Base-by-base conservation (phyloP, 2,888 invertebrate genomes). In the Drosophila infuscata region DNA sequence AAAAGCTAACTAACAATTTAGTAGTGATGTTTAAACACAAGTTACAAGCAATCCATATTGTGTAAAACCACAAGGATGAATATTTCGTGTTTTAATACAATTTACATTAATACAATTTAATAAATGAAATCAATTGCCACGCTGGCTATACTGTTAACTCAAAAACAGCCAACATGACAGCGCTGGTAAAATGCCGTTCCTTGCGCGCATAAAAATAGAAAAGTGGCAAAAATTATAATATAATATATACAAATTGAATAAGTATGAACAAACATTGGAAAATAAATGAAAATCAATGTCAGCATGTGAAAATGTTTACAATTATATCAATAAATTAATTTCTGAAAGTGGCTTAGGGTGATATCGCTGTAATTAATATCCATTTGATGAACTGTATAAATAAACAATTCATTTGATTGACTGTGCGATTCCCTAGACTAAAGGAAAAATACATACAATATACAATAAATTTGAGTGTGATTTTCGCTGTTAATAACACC, bases 121-220 rank as follows among this genome's bases (percentile, higher is more conserved):
- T 38, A 20, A 35, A 51, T 58, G 3, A 20, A 41, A 8, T 20
- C 0, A 20, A 29, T n/a, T 69, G 59, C 56, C 36, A 61, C 57
- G 53, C 51, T 38, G 54, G 60, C 33, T 48, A 17, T 1, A 11
- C 46, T 15, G 33, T 51, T 49, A 62, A 35, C 65, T 7, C 25
- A 35, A 20, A 46, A 70, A 69, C 30, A 59, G 56, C 53, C 35
- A 67, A 49, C 36, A 36, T 15, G 30, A 20, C 74, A 78, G 36
- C 67, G 57, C 64, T 62, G 60, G 52, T 54, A 57, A 46, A 46
- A 60, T 51, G 48, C 36, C 36, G 52, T 51, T 64, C 57, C 52
- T 80, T 75, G 48, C 63, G 65, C 32, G 61, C 25, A 65, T 58
- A 58, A 74, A 85, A 85, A 75, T 78, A 74, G 69, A 84, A 30